These are phyloP conservation scores for Watsonalla binaria DNA, from an alignment of 2,888 invertebrate genomes.

Conservation along the genomic window DNA sequence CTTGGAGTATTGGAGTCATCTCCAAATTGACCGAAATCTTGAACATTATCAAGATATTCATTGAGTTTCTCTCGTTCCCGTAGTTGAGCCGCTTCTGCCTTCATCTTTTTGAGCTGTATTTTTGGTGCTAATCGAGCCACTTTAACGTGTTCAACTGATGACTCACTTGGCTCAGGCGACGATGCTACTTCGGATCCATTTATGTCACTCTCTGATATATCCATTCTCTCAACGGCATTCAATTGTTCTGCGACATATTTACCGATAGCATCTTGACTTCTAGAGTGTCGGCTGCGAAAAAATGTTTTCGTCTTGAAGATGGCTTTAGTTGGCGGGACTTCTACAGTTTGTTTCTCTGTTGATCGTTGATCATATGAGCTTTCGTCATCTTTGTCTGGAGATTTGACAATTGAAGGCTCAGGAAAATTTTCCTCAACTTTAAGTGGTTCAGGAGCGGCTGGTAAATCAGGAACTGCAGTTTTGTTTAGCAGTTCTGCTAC, in stretches of 20 bases:
- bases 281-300: constrained; percentile 76
- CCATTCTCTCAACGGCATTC: constrained; percentile 67
- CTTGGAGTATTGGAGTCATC: constrained; percentile 4
- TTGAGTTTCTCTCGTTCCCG: constrained; percentile 45
- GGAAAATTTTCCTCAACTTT: constrained; percentile 79
- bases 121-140: constrained; percentile 75
- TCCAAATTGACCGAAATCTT: constrained; percentile 18
- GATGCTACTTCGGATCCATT: constrained; percentile 60
- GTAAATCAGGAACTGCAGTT: constrained; percentile 78
- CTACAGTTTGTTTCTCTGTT: constrained; percentile 33
- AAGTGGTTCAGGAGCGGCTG: constrained; percentile 71
- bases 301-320: constrained; percentile 77
- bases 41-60: constrained; percentile 14
- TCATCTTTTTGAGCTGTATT: constrained; percentile 74
- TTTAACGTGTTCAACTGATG: constrained; percentile 74
- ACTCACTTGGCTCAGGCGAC: constrained; percentile 60
- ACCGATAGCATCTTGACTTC: constrained; percentile 75
- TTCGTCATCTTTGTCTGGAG: constrained; percentile 62
- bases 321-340: constrained; percentile 55
- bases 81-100: constrained; percentile 64
- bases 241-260: constrained; percentile 75
- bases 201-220: constrained; percentile 57
- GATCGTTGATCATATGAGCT: constrained; percentile 27
- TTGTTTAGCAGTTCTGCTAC: constrained; percentile 81
- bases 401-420: constrained; percentile 69